A percentile compares a stretch with the other conserved stretches of the same genome.
Conservation (phyloP, 1,140 invertebrate genomes). For the Reticulitermes speratus region DNA sequence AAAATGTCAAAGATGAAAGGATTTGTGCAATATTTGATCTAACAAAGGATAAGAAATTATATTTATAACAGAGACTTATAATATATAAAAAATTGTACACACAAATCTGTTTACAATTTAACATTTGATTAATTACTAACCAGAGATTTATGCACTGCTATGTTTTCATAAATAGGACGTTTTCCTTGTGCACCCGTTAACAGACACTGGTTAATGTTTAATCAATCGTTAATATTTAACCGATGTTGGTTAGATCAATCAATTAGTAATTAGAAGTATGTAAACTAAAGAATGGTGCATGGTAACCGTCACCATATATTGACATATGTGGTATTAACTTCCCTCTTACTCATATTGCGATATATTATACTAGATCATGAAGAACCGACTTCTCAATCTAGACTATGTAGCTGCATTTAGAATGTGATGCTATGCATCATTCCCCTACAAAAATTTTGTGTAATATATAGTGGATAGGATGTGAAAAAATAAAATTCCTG, state of each 20-base stretch:
- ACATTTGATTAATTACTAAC: conserved; percentile 17
- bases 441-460: not conserved
- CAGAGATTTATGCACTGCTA: conserved; percentile 8
- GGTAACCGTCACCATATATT: not conserved
- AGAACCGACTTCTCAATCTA: not conserved
- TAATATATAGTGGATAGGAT: conserved; percentile 5
- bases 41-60: not conserved
- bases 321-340: not conserved
- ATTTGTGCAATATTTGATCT: conserved; percentile 13
- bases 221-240: conserved; percentile 5
- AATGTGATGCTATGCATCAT: not conserved
- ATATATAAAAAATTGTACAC: not conserved
- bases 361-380: not conserved
- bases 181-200: conserved; percentile 18
- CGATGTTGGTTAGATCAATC: not conserved
- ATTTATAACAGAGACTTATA: conserved; percentile 12
- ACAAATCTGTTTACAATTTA: conserved; percentile 10
- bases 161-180: conserved; percentile 19
- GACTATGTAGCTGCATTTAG: not conserved
- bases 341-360: not conserved
- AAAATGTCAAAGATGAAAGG: not conserved
- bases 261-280: conserved; percentile 8
- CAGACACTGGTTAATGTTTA: conserved; percentile 12
- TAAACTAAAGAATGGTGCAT: not conserved
- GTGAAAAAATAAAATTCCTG: not conserved